Base-by-base conservation (phyloP, 2,797 vertebrate species). In the Cephalopachus bancanus region DNA sequence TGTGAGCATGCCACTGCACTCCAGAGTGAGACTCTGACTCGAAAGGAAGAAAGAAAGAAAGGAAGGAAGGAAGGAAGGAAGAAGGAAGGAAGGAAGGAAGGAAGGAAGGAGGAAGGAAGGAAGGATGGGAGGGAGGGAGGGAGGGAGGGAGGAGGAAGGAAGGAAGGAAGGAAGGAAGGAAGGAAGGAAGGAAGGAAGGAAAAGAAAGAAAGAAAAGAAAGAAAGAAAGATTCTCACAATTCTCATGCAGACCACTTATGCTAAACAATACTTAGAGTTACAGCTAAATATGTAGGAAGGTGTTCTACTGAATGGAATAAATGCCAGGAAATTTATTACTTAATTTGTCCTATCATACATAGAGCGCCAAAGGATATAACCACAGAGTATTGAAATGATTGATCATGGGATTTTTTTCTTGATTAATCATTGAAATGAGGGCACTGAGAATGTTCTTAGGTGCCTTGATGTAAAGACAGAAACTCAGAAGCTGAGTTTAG, bases 261-360 rank as follows among this genome's bases (percentile, higher is more conserved):
- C 5, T 95, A 15, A 75, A 93, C 24, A 91, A 30, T 64, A 51
- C 62, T 81, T 85, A 64, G n/a, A 67, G 28, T 92, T 83, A 65
- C 1, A 74, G 11, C 30, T 88, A 37, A 85, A 44, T 88, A 44
- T 2, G 22, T 28, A 7, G 33, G n/a, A 7, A 78, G 5, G 7
- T 60, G 57, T 28, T 71, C 51, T 60, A 44, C 19, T 11, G 8
- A 80, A 83, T 57, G 15, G 30, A 91, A 81, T 67, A 76, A 81
- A 69, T 88, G 37, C 51, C 44, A 91, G 60, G 81, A 92, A 91
- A 62, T 28, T 8, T 33, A 88, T 76, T 33, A 81, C 37, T 9
- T 81, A 26, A 51, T 96, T 95, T 74, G 22, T 75, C 16, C n/a
- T 88, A 4, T 59, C 67, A 59, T 55, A 65, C n/a, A 76, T 44